Conservation (phyloP, 2,113 vertebrate genomes). For the Serilophus lunatus region DNA sequence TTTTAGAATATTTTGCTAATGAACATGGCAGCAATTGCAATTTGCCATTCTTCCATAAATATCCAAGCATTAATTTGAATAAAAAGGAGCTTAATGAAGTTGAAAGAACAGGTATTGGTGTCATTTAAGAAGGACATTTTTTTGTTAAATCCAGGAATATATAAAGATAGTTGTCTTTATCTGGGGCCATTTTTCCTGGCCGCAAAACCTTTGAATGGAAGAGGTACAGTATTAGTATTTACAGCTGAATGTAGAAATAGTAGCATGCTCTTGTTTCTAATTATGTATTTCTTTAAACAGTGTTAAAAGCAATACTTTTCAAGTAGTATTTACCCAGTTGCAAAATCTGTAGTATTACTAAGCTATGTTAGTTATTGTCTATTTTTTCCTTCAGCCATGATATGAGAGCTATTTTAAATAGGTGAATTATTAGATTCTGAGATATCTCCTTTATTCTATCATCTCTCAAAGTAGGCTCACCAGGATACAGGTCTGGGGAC, state of each 20-base stretch:
- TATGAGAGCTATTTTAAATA: neutral
- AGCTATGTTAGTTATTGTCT: neutral
- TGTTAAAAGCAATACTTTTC: neutral
- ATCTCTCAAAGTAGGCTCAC: neutral
- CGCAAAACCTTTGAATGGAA: neutral
- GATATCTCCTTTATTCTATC: neutral
- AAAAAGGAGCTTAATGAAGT: neutral
- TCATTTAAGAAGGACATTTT: neutral
- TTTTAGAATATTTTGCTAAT: neutral
- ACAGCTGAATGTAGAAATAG: neutral
- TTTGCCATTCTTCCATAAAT: neutral
- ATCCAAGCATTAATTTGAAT: neutral
- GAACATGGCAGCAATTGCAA: neutral
- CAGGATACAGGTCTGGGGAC: neutral
- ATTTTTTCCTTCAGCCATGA: neutral
- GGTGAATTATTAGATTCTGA: neutral
- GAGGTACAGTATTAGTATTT: neutral
- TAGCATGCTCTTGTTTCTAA: neutral
- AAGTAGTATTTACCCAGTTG: neutral
- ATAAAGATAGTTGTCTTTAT: neutral
- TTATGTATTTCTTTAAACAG: neutral
- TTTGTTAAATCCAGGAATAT: neutral
- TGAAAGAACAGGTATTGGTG: neutral
- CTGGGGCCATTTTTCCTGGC: neutral
- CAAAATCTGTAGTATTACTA: neutral